Conservation (phyloP, 1,140 invertebrate species). For the Sycobia sp. region DNA sequence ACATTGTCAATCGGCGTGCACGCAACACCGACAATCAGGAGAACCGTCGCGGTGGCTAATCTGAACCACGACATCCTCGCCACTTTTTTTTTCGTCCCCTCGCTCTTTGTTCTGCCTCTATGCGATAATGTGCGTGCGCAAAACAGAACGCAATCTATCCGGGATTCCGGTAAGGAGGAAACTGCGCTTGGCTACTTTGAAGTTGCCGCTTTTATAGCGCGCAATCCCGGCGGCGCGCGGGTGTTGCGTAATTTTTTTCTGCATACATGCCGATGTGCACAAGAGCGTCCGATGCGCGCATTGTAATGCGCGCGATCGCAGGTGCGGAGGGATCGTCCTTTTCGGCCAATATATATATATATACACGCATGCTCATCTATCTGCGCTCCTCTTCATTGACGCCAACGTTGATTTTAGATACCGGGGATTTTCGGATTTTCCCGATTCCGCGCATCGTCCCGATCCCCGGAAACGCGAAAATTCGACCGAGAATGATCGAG, state of each 20-base stretch:
- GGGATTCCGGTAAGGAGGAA: slow-evolving; percentile 3
- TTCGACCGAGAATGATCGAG: no score
- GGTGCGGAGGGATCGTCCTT: no score
- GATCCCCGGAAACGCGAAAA: no score
- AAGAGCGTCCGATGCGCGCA: no score
- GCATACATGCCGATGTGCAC: no score
- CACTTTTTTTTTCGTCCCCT: no score
- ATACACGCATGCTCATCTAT: no score
- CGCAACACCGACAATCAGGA: slow-evolving; percentile 13
- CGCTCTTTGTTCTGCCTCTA: background rate
- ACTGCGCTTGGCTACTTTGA: slow-evolving; percentile 21
- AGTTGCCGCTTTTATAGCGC: slow-evolving; percentile 32
- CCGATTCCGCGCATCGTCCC: background rate
- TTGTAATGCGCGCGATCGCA: no score
- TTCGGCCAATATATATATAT: no score
- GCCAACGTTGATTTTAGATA: no score
- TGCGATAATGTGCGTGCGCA: no score
- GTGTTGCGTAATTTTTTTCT: slow-evolving; percentile 32
- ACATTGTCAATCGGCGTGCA: slow-evolving; percentile 4
- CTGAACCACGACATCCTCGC: slow-evolving; percentile 11
- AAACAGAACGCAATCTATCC: background rate
- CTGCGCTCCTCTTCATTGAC: no score
- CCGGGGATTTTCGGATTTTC: slow-evolving; percentile 19
- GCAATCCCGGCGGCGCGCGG: background rate
- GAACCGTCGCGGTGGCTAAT: slow-evolving; percentile 1